phyloP scores from a whole-genome alignment of 1,140 invertebrate species.

The Lysiphlebus fabarum region DNA sequence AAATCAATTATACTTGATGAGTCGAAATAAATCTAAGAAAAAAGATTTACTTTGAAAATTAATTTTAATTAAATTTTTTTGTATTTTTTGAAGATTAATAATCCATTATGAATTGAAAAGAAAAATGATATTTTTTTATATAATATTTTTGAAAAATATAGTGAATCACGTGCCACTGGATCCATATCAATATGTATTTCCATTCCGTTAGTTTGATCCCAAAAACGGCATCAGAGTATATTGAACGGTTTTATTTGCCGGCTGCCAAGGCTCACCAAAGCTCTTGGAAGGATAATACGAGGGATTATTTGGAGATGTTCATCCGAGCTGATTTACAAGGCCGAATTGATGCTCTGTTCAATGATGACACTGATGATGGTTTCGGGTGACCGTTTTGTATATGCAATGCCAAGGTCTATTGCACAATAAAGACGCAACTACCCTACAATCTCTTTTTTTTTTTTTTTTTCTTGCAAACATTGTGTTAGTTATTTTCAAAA shows the following conservation, averaged over 20 bases:
- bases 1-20: too few relatives aligned
- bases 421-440: conserved; percentile 31
- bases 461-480: background rate
- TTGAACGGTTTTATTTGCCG: conserved; percentile 24
- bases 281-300: conserved; percentile 40
- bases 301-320: conserved; percentile 50
- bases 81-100: too few relatives aligned
- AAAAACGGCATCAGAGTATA: background rate
- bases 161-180: too few relatives aligned
- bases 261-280: conserved; percentile 36
- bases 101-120: too few relatives aligned
- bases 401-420: conserved; percentile 23
- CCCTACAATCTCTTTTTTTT: conserved; percentile 2
- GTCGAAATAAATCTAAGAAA: too few relatives aligned
- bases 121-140: too few relatives aligned
- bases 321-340: conserved; percentile 51
- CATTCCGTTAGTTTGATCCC: conserved; percentile 15
- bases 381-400: conserved; percentile 16
- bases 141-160: too few relatives aligned
- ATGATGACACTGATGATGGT: conserved; percentile 23
- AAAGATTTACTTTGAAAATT: background rate
- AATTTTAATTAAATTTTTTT: background rate
- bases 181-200: conserved; percentile 8
- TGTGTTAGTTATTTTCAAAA: background rate
- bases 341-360: conserved; percentile 27